These are phyloP conservation scores for Holcopasites calliopsidis DNA, from an alignment of 1,140 invertebrate species.

Conservation along the genomic window DNA sequence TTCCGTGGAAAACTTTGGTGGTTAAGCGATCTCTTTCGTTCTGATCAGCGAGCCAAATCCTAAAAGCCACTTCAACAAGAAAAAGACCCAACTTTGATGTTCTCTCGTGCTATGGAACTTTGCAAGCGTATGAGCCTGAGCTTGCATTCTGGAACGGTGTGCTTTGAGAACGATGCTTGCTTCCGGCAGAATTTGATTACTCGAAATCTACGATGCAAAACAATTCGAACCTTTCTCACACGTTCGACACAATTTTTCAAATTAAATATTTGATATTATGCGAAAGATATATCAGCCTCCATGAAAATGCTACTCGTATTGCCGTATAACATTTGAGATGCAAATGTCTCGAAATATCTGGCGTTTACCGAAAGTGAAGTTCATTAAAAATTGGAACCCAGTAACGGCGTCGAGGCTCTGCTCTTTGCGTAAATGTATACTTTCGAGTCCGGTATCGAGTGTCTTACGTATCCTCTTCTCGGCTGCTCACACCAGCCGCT, in stretches of 20 bases:
- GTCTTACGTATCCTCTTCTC: slow-evolving; percentile 12
- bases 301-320: no score
- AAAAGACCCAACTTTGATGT: no score
- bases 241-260: no score
- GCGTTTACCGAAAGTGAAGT: neutral
- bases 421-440: slow-evolving; percentile 6
- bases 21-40: slow-evolving; percentile 5
- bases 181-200: no score
- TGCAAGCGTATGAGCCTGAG: neutral
- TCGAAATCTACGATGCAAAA: no score
- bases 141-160: no score
- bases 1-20: neutral
- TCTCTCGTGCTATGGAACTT: neutral
- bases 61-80: neutral
- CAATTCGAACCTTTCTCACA: no score
- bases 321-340: no score
- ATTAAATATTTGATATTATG: no score
- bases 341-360: no score
- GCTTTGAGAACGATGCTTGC: no score
- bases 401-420: neutral
- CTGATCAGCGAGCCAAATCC: neutral
- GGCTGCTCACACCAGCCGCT: slow-evolving; percentile 43
- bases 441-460: neutral
- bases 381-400: neutral
- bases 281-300: no score